Evolutionary conservation across 1,140 invertebrate species (phyloP).

Genomic region (Rhizoglyphus robini): DNA sequence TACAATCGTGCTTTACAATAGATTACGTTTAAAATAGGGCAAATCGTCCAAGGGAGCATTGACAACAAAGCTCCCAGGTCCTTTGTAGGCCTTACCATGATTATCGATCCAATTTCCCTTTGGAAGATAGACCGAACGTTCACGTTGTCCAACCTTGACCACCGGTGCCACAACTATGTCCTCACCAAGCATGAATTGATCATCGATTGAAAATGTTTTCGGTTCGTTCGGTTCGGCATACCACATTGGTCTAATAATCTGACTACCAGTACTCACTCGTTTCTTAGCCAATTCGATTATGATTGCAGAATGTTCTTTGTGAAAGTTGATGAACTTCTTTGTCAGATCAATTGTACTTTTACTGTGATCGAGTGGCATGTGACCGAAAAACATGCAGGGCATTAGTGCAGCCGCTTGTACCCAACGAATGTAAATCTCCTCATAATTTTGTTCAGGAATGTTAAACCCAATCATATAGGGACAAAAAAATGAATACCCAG

Average conservation of each 20-base stretch:
- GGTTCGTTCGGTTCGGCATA: constrained; percentile 34
- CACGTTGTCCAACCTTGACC: constrained; percentile 45
- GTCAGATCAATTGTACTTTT: neutral
- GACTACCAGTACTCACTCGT: constrained; percentile 28
- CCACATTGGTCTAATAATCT: constrained; percentile 35
- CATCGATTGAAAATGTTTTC: constrained; percentile 30
- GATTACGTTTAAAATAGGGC: neutral
- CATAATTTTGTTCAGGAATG: too few relatives aligned
- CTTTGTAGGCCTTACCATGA: neutral
- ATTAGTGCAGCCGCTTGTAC: constrained; percentile 70
- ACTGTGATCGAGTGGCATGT: constrained; percentile 71
- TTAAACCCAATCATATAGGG: constrained; percentile 48
- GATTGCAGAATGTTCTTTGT: constrained; percentile 45
- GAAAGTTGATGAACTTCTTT: constrained; percentile 45
- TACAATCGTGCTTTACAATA: too few relatives aligned
- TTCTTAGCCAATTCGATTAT: constrained; percentile 38
- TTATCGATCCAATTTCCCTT: constrained; percentile 47
- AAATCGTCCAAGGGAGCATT: neutral
- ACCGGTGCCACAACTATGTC: constrained; percentile 72
- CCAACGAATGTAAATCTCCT: constrained; percentile 79
- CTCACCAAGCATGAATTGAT: constrained; percentile 63
- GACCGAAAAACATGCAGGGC: constrained; percentile 72
- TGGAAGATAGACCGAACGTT: constrained; percentile 61
- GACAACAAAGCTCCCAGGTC: neutral
- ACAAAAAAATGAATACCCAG: constrained; percentile 71